Conservation (phyloP, 1,140 invertebrate genomes). For the Drosophila trapezifrons region DNA sequence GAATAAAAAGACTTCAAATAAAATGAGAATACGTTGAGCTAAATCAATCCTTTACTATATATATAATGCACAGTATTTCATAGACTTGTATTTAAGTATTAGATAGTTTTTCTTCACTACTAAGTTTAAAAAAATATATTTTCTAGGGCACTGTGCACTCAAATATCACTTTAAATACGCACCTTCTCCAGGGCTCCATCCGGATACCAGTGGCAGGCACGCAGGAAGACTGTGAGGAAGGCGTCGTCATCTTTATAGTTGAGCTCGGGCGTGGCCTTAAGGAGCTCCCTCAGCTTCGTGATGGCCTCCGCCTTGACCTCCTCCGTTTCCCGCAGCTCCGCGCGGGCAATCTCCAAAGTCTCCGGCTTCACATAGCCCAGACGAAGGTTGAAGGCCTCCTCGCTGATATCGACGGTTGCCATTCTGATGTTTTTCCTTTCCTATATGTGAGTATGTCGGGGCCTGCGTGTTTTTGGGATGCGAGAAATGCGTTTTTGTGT, state of each 20-base stretch:
- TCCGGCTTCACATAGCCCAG: constrained; percentile 81
- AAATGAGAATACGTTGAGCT: no score
- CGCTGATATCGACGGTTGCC: constrained; percentile 60
- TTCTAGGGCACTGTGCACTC: neutral
- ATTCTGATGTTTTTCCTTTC: constrained; percentile 34
- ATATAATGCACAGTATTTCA: no score
- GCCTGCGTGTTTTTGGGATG: constrained; percentile 63
- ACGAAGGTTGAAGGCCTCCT: constrained; percentile 80
- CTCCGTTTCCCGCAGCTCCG: constrained; percentile 89
- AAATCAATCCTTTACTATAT: no score
- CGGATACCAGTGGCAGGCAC: constrained; percentile 92
- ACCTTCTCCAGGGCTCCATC: constrained; percentile 90
- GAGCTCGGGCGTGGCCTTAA: constrained; percentile 87
- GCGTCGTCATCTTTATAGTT: constrained; percentile 89
- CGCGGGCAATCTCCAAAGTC: constrained; percentile 86
- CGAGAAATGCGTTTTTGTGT: constrained; percentile 53
- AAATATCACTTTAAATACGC: constrained; percentile 73
- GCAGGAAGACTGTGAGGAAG: constrained; percentile 89
- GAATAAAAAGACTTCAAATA: no score
- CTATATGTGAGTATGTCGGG: constrained; percentile 11
- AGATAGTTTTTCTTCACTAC: no score
- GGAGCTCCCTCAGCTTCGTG: constrained; percentile 86
- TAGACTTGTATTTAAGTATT: no score
- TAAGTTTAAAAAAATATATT: no score
- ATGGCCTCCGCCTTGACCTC: constrained; percentile 87